Conservation (phyloP, 2,113 vertebrate species). For the Dissostichus mawsoni region DNA sequence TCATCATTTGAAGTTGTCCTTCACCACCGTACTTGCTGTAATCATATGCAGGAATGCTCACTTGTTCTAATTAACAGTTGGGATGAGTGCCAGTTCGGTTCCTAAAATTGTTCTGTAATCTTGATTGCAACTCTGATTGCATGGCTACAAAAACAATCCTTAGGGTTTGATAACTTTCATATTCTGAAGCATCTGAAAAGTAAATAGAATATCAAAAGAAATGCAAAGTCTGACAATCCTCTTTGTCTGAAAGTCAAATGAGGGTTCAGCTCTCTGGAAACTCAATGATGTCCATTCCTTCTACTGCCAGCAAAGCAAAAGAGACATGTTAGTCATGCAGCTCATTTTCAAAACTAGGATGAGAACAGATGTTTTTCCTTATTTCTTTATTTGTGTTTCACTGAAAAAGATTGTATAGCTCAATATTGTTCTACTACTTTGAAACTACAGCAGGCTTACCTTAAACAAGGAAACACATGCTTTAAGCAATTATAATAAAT, state of each 20-base stretch:
- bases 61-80: slow-evolving; percentile 19
- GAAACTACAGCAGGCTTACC: not conserved
- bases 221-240: not conserved
- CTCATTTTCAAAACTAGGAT: slow-evolving; percentile 25
- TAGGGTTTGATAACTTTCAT: not conserved
- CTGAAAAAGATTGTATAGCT: not conserved
- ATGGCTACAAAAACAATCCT: not conserved
- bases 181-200: not conserved
- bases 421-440: not conserved
- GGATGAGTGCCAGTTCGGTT: not conserved
- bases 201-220: not conserved
- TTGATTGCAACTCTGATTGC: not conserved
- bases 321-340: slow-evolving; percentile 16
- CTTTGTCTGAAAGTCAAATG: slow-evolving; percentile 46
- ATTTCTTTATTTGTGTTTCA: slow-evolving; percentile 7
- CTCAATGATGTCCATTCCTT: slow-evolving; percentile 1
- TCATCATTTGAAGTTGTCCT: slow-evolving; percentile 17
- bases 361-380: slow-evolving; percentile 47
- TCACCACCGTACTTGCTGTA: not conserved
- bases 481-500: not conserved
- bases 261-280: slow-evolving; percentile 4
- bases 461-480: not conserved
- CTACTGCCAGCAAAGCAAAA: not conserved
- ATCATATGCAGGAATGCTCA: slow-evolving; percentile 35
- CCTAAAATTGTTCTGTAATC: not conserved